Base-by-base conservation (phyloP, 2,113 vertebrate species). In the Elaphurus davidianus region DNA sequence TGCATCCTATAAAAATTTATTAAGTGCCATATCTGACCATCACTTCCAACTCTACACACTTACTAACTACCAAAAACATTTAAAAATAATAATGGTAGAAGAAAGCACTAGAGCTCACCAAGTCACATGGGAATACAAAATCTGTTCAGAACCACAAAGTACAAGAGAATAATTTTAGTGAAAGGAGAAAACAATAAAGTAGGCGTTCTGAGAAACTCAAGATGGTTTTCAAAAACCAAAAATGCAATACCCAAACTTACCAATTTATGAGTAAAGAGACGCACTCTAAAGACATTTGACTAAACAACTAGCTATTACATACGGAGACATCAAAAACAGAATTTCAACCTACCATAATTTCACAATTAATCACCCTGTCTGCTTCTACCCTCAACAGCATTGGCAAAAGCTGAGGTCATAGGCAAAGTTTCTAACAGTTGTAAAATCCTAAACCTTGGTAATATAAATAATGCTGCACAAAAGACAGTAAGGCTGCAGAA, bases 171-270 rank as follows among this genome's bases (percentile, higher is more conserved):
- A 59, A 71, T 81, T 95, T 82, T 30, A 87, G 55, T 57, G 83
- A 93, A 96, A 92, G 36, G n/a, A 94, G 81, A 92, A 52, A 87
- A 86, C 59, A 82, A 62, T 87, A 16, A 78, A 91, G 47, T 5
- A 87, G 55, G 27, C 45, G 15, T 79, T 71, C 43, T 28, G 59
- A 14, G 79, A 95, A 97, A 52, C 50, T 88, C 9, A 78, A 25
- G 36, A 60, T 64, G 45, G 54, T 86, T 95, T 96, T 95, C 81
- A 90, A 96, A 95, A 94, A 87, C 50, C 40, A 84, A 96, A 96
- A 95, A 45, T 64, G 40, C 30, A 83, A 92, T 47, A 28, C 40
- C 28, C n/a, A 91, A 87, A 83, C 55, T 94, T 90, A 92, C 8
- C 36, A 91, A 67, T 88, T 94, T 92, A 84, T 86, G 28, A 94